These are phyloP conservation scores for Nibea coibor DNA, from an alignment of 2,113 vertebrate species.

Conservation along the genomic window DNA sequence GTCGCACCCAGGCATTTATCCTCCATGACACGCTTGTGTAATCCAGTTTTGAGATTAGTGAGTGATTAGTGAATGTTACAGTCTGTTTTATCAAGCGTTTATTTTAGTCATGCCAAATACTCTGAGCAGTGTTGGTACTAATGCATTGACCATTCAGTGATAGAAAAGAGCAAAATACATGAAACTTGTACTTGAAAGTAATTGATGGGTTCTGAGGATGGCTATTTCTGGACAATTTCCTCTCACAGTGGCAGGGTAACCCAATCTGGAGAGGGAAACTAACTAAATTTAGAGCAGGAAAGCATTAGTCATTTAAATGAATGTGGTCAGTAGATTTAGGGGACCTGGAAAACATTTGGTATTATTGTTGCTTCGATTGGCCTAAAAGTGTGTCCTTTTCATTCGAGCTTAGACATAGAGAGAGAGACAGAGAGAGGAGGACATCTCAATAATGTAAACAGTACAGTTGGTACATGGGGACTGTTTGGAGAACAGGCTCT, in stretches of 20 bases:
- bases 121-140: constrained; percentile 4
- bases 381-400: constrained; percentile 21
- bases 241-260: constrained; percentile 28
- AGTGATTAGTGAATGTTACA: constrained; percentile 35
- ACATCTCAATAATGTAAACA: constrained; percentile 2
- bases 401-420: constrained; percentile 9
- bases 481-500: constrained; percentile 7
- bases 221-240: constrained; percentile 54
- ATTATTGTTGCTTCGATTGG: not conserved
- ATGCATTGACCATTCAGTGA: not conserved
- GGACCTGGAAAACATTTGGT: constrained; percentile 27
- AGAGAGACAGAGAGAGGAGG: too few species aligned
- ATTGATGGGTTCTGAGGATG: constrained; percentile 38
- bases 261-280: constrained; percentile 44
- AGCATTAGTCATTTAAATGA: constrained; percentile 53
- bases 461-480: not conserved
- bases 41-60: constrained; percentile 49
- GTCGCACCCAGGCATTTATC: constrained; percentile 10
- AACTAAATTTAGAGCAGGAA: constrained; percentile 66
- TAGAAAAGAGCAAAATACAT: not conserved
- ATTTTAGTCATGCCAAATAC: constrained; percentile 16
- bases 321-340: constrained; percentile 14
- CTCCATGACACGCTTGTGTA: constrained; percentile 10
- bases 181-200: constrained; percentile 9
- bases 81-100: constrained; percentile 3